Percentiles rank a stretch among this genome's conserved stretches.
Evolutionary conservation across 1,140 invertebrate species (phyloP).

Genomic region (Lasaia peninsularis): DNA sequence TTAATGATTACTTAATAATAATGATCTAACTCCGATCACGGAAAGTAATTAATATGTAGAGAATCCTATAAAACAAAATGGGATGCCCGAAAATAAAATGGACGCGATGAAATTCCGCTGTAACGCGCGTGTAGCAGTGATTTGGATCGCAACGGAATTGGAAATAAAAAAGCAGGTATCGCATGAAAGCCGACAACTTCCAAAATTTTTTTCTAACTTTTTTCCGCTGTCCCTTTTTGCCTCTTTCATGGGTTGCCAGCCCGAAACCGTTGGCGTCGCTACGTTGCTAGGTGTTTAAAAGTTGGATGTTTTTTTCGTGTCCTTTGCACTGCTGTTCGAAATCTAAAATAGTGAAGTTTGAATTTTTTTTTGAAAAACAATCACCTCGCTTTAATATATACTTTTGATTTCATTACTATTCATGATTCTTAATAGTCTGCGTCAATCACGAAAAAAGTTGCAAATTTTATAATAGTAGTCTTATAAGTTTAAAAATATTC

Average conservation of each 20-base stretch:
- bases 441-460: no score
- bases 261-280: conserved; percentile 19
- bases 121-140: conserved; percentile 34
- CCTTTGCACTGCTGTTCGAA: conserved; percentile 1
- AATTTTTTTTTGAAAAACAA: neutral
- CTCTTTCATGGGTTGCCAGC: conserved; percentile 29
- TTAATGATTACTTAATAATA: neutral
- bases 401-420: no score
- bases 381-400: neutral
- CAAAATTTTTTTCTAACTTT: conserved; percentile 31
- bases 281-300: conserved; percentile 33
- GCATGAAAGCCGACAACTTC: conserved; percentile 45
- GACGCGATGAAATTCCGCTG: conserved; percentile 31
- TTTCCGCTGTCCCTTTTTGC: conserved; percentile 20
- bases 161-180: conserved; percentile 35
- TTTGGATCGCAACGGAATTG: conserved; percentile 33
- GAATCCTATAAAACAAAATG: conserved; percentile 8
- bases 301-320: conserved; percentile 22
- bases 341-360: conserved; percentile 12
- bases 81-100: conserved; percentile 21
- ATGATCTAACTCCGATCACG: neutral
- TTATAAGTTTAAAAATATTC: no score
- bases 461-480: no score
- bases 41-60: neutral
- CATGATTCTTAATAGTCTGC: no score